Base-by-base conservation (phyloP, 2,797 vertebrate genomes). In the Falco naumanni region DNA sequence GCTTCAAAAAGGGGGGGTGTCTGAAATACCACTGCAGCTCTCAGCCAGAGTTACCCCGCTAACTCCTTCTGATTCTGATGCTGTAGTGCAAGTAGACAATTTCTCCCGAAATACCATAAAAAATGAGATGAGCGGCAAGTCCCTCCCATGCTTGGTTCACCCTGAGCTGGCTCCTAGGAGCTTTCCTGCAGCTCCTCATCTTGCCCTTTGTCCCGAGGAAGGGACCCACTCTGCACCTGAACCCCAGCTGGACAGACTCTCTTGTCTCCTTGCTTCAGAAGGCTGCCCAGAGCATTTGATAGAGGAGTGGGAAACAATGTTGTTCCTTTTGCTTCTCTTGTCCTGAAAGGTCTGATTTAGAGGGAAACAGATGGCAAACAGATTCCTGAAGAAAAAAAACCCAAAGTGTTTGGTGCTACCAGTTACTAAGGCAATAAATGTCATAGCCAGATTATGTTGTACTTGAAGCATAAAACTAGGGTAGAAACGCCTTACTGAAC, bases 321-420 rank as follows among this genome's bases (percentile, higher is more conserved):
- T 4, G 20, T 47, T 59, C 29, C 28, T 22, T 63, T 45, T 0
- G 2, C 50, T 63, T 57, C 70, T 22, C 19, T 19, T 1, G 0
- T 28, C 34, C 29, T 29, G 25, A 31, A 75, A 64, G 50, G 57
- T 28, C 51, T 48, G 39, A 7, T 31, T 63, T 41, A 34, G 48
- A 45, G 60, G 33, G 48, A 78, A 72, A 39, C 10, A 29, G 41
- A 6, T 48, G 57, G 50, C 53, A 29, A 57, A 68, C 34, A 65
- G 54, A 9, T 48, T 63, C 29, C 61, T n/a, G n/a, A 47, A 31
- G 11, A 13, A 41, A 61, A 31, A 31, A 24, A 15, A 39, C 39
- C 19, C 43, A 47, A 15, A 5, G 11, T 34, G 29, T 14, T 63
- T 31, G 53, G 53, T 70, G 65, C 53, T 45, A 28, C 15, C 37